Conservation (phyloP, 2,888 invertebrate genomes). For the Blomia tropicalis region DNA sequence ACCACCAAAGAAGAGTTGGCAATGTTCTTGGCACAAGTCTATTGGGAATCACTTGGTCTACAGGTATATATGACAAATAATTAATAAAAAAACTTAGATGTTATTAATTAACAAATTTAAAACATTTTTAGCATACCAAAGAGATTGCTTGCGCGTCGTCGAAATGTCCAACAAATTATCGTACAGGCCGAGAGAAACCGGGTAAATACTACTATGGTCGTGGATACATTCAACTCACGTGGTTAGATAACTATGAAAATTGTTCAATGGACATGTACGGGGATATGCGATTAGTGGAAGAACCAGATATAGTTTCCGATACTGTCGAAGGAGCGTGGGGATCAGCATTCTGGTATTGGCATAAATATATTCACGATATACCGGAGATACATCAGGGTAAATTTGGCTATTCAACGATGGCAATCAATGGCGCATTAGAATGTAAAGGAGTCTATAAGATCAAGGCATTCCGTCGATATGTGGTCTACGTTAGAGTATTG, state of each 20-base stretch:
- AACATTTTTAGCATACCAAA: conserved; percentile 11
- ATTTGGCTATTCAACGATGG: conserved; percentile 18
- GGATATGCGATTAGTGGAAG: conserved; percentile 16
- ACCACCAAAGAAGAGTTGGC: conserved; percentile 17
- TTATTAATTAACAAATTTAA: too few relatives aligned
- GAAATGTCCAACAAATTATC: conserved; percentile 9
- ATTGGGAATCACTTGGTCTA: conserved; percentile 21
- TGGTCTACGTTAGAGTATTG: conserved; percentile 16
- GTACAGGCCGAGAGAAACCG: conserved; percentile 1
- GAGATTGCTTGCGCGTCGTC: conserved; percentile 16
- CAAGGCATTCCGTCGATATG: conserved; percentile 18
- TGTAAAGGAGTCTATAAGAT: conserved; percentile 22
- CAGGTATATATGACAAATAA: neutral
- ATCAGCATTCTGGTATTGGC: conserved; percentile 22
- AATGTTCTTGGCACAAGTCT: conserved; percentile 23
- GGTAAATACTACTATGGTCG: conserved; percentile 19
- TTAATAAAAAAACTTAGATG: neutral
- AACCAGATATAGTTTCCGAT: conserved; percentile 20
- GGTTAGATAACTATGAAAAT: conserved; percentile 20
- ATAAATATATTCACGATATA: conserved; percentile 4
- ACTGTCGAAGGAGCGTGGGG: conserved; percentile 22
- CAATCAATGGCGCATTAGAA: conserved; percentile 18
- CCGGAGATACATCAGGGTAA: conserved; percentile 4
- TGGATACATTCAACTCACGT: conserved; percentile 21
- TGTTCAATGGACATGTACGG: conserved; percentile 28